Percentiles rank a stretch among this genome's conserved stretches.
These are phyloP conservation scores for Nannoperca obscura DNA, from an alignment of 2,797 vertebrate genomes.

Conservation along the genomic window DNA sequence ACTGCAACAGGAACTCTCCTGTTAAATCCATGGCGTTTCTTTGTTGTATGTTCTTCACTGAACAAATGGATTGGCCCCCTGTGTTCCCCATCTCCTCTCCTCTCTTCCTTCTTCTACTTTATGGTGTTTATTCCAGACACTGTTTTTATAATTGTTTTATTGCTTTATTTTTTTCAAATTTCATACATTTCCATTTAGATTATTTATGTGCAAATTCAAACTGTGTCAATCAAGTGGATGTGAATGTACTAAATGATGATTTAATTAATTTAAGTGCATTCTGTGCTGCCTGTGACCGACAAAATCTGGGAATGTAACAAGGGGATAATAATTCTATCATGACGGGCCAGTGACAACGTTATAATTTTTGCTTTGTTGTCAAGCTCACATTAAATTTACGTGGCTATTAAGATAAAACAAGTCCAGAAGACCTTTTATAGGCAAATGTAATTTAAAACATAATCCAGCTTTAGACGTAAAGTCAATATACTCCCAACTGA, in stretches of 20 bases:
- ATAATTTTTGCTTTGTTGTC: no score
- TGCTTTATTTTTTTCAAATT: no score
- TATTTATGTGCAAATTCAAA: slow-evolving; percentile 1
- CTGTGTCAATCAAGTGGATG: not conserved
- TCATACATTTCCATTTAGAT: not conserved
- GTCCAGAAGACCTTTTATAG: not conserved
- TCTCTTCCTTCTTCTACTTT: not conserved
- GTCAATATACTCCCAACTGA: not conserved
- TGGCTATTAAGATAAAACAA: not conserved
- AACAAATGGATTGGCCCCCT: not conserved
- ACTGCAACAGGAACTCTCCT: not conserved
- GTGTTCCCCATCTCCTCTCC: not conserved
- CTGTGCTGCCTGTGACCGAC: not conserved
- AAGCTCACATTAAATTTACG: not conserved
- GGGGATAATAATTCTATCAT: not conserved
- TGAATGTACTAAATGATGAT: not conserved
- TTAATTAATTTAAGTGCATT: slow-evolving; percentile 2
- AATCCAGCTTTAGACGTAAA: not conserved
- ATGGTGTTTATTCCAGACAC: not conserved
- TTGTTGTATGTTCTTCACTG: not conserved
- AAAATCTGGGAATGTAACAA: not conserved
- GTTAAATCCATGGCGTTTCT: not conserved
- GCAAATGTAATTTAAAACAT: not conserved
- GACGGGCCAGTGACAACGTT: not conserved
- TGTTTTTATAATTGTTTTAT: no score